Evolutionary conservation across 2,888 invertebrate species (phyloP).

Genomic region (Achlya flavicornis): DNA sequence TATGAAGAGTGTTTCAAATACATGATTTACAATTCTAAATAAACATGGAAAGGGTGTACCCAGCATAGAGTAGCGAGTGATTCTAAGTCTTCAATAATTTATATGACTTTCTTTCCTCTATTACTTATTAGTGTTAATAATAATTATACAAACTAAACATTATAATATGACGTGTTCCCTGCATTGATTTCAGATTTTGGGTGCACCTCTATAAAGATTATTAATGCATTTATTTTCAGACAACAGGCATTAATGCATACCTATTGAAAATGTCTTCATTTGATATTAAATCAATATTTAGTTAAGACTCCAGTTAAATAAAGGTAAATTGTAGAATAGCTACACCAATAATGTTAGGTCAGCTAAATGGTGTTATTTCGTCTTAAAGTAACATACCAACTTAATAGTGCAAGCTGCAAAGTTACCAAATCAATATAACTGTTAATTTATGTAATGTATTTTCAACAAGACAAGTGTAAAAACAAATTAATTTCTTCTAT

Average conservation of each 20-base stretch:
- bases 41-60: not conserved
- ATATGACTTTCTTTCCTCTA: too few relatives aligned
- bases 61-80: not conserved
- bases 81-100: too few relatives aligned
- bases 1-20: not conserved
- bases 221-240: too few relatives aligned
- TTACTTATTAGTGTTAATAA: too few relatives aligned
- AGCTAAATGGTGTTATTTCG: not conserved
- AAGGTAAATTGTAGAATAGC: too few relatives aligned
- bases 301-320: too few relatives aligned
- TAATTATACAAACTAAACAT: too few relatives aligned
- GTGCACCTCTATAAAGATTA: not conserved
- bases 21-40: not conserved
- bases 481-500: not conserved
- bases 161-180: not conserved
- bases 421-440: not conserved
- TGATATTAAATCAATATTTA: too few relatives aligned
- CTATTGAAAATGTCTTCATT: not conserved
- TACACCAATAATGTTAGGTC: not conserved
- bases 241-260: not conserved
- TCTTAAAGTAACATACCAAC: not conserved
- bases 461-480: not conserved
- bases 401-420: not conserved
- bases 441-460: not conserved
- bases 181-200: not conserved